These are phyloP conservation scores for Strix aluco DNA, from an alignment of 2,113 vertebrate species.

Conservation along the genomic window DNA sequence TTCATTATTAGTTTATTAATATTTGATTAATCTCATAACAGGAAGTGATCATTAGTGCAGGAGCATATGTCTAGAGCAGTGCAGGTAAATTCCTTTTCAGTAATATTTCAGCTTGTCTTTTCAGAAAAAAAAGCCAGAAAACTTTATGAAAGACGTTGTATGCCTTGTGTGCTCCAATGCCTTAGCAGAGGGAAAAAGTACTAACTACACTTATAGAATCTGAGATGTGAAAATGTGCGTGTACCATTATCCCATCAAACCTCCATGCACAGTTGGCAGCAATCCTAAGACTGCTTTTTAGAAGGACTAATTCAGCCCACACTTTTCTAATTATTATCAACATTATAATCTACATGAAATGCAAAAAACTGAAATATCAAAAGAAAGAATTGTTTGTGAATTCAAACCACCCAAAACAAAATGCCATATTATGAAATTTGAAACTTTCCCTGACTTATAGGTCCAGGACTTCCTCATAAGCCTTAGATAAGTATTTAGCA, in stretches of 20 bases:
- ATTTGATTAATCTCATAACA: conserved; percentile 10
- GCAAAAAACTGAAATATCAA: neutral
- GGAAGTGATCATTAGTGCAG: neutral
- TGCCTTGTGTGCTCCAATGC: neutral
- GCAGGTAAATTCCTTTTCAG: neutral
- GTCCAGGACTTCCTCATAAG: neutral
- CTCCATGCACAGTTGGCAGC: neutral
- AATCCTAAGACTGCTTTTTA: neutral
- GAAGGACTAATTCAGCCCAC: neutral
- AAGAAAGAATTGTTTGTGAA: neutral
- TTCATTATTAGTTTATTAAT: conserved; percentile 36
- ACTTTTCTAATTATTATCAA: neutral
- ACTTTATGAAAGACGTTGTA: neutral
- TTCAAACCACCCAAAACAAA: neutral
- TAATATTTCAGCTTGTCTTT: neutral
- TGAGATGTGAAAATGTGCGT: neutral
- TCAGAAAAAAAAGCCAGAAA: neutral
- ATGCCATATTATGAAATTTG: neutral
- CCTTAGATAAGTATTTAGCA: neutral
- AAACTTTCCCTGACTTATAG: neutral
- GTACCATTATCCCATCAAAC: neutral
- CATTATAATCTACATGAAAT: neutral
- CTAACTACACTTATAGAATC: neutral
- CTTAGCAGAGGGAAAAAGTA: neutral
- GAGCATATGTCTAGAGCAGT: neutral